phyloP scores from a whole-genome alignment of 2,888 invertebrate genomes.

The Drosophila buzzatii region DNA sequence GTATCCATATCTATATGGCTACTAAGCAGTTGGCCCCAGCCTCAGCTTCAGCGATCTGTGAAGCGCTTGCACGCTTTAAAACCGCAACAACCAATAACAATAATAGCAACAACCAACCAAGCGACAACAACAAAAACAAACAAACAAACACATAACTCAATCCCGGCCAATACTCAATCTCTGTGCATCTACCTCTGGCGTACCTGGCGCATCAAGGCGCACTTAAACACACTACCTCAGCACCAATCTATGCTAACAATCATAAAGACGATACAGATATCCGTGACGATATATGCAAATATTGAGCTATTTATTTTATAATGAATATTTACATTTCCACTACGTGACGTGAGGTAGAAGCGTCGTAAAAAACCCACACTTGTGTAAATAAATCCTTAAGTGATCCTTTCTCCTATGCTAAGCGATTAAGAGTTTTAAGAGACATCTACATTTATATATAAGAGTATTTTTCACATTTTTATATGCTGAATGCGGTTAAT shows the following conservation, averaged over 20 bases:
- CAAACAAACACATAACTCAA: conserved; percentile 31
- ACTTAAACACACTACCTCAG: conserved; percentile 49
- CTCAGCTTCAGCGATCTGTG: conserved; percentile 56
- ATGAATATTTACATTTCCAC: conserved; percentile 73
- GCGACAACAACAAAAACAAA: conserved; percentile 11
- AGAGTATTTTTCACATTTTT: conserved; percentile 64
- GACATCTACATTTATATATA: conserved; percentile 47
- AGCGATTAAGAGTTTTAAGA: conserved; percentile 75
- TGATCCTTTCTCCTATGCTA: conserved; percentile 80
- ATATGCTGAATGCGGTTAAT: conserved; percentile 60
- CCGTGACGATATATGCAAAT: conserved; percentile 68
- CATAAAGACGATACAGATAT: conserved; percentile 23
- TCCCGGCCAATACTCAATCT: conserved; percentile 54
- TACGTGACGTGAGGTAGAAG: conserved; percentile 68
- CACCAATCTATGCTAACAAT: conserved; percentile 27
- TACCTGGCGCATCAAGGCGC: conserved; percentile 75
- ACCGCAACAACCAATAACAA: conserved; percentile 48
- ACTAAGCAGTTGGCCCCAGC: conserved; percentile 79
- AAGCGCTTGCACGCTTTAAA: conserved; percentile 77
- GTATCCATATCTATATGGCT: conserved; percentile 88
- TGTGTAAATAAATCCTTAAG: conserved; percentile 80
- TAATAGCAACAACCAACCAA: neutral
- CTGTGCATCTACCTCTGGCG: conserved; percentile 72
- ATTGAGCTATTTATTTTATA: conserved; percentile 78
- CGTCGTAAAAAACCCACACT: conserved; percentile 59